Conservation (phyloP, 1,140 invertebrate genomes). For the Rhynchophorus ferrugineus region DNA sequence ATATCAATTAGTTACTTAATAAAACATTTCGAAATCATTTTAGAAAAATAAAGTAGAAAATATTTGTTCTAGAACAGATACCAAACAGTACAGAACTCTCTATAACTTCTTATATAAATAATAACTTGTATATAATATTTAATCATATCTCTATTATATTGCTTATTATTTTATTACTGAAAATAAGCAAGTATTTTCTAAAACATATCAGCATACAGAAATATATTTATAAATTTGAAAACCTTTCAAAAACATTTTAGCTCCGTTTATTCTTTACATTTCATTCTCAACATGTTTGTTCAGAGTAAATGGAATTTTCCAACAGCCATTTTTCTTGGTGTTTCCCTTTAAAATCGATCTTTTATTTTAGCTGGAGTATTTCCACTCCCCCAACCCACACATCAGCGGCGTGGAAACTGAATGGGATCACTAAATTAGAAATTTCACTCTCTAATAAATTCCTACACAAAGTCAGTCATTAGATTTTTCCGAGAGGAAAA, state of each 20-base stretch:
- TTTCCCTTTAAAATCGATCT: slow-evolving; percentile 22
- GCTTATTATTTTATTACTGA: too few species aligned
- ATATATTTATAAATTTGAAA: slow-evolving; percentile 2
- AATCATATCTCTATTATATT: too few species aligned
- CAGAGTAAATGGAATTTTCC: slow-evolving; percentile 20
- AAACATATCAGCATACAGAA: too few species aligned
- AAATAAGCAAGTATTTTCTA: too few species aligned
- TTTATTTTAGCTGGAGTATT: slow-evolving; percentile 14
- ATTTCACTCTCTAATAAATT: not conserved
- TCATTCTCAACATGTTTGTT: slow-evolving; percentile 17
- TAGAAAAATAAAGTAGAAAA: too few species aligned
- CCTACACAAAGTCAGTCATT: not conserved
- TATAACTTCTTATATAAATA: too few species aligned
- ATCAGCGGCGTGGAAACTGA: slow-evolving; percentile 1
- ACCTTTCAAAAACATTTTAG: slow-evolving; percentile 11
- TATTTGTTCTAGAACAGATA: too few species aligned
- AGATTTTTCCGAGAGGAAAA: too few species aligned
- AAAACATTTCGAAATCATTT: too few species aligned
- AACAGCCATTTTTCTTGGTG: slow-evolving; percentile 20
- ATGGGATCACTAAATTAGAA: not conserved
- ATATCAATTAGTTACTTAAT: too few species aligned
- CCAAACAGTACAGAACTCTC: too few species aligned
- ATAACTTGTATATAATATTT: too few species aligned
- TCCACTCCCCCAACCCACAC: slow-evolving; percentile 4
- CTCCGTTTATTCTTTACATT: slow-evolving; percentile 13